Evolutionary conservation across 2,888 invertebrate genomes (phyloP), one percentile per base, ranked within the genome.

Genomic region (Iselma pallidipennis): DNA sequence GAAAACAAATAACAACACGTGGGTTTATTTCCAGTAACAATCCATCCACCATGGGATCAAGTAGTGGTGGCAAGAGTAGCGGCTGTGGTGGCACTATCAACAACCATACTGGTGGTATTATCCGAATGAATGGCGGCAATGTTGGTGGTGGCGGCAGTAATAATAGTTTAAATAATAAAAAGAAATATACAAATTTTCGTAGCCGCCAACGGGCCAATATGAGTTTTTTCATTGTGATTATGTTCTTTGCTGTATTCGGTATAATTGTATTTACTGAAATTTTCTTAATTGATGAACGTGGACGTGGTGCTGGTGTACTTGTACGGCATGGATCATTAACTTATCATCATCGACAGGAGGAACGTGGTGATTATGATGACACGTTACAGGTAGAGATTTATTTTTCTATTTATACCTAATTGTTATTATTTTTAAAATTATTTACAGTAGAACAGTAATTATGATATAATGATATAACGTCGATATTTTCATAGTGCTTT

Each of bases 191-290:
- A 49, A 75, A 70, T 57, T 78, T 77, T 61, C 86, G 85, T 79
- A 88, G 84, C 81, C 87, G 90, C 75, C 92, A 94, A 81, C 87
- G 94, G 71, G 92, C 93, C 71, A 91, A 92, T 80, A 90, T 94
- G 87, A 94, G 93, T 77, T 94, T 95, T 83, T 89, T 94, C 82
- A 91, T 95, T 80, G 94, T 95, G 67, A 88, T 95, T 72, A 92
- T 94, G 85, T 95, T 95, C 82, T 94, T 95, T 81, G 91, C 91
- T 45, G 90, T 95, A 61, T 95, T 95, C 79, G 92, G 92, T 50
- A 85, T 94, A 74, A 95, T 95, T 76, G 90, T 95, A 65, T 86
- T 95, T 70, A 94, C 94, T 66, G 94, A 95, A 83, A 90, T 94
- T 74, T 87, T 92, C 76, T 83, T 88, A 71, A 87, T 88, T 68